Evolutionary conservation across 2,113 vertebrate genomes (phyloP), one percentile per base, ranked within the genome.

Genomic region (Diphyllodes magnificus): DNA sequence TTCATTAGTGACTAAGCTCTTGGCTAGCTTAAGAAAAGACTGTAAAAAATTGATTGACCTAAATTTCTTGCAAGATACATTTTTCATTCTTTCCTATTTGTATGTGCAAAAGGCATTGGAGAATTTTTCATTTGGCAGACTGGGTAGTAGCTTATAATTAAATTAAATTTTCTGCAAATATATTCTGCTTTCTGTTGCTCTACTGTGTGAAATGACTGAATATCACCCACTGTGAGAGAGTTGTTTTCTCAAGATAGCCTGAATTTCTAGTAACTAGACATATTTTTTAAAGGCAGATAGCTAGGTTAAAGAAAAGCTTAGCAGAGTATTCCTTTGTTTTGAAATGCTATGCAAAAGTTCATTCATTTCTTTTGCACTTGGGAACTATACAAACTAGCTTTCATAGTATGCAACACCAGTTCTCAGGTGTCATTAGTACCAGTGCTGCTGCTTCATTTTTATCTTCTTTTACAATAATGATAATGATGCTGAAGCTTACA

Each of bases 21-120:
- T 92, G 47, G 31, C n/a, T 72, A 69, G 35, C 72, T 72, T 63
- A 90, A 82, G 71, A 47, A 90, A 94, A 87, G 47, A 73, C 92
- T 82, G 86, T 81, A 79, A 91, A 95, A 93, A 93, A 93, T 77
- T 54, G 85, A 92, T 81, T 93, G 85, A 91, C 80, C 87, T 92
- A 73, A 82, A 92, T 96, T 91, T 84, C 40, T 92, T 69, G 30
- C 37, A 84, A 90, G 57, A 91, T 53, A 45, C 11, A 65, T 93
- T 95, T 86, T 70, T 84, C 33, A 51, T 91, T 89, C 61, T 88
- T 90, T 79, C 37, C 3, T 71, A 92, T 90, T 71, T 45, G 35
- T 47, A 59, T 31, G 4, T 54, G 24, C 14, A 82, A 50, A 90
- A 92, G 18, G 23, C 47, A 82, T 82, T 72, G 80, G 49, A 90